These are phyloP conservation scores for Haliclystus octoradiatus DNA, from an alignment of 30 jellyfish, hydroid and myxozoan species.

Conservation along the genomic window DNA sequence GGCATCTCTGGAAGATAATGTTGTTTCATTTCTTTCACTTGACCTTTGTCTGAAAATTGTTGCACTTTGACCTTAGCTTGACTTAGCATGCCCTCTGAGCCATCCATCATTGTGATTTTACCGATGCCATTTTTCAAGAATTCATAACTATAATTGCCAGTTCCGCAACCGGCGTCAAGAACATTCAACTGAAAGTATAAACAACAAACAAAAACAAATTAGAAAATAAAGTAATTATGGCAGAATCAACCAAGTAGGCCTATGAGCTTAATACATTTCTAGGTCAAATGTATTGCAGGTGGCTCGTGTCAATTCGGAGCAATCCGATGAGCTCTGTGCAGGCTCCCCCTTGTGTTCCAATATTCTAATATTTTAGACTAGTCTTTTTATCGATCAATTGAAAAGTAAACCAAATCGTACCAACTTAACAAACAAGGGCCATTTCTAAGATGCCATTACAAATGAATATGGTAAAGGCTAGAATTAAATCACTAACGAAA, in stretches of 20 bases:
- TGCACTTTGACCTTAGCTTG: slow-evolving; percentile 38
- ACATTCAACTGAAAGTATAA: slow-evolving; percentile 38
- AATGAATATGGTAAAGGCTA: too few species aligned
- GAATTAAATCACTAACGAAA: neutral
- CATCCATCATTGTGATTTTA: slow-evolving; percentile 54
- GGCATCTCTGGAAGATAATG: slow-evolving; percentile 51
- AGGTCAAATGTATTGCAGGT: too few species aligned
- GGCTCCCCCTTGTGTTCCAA: too few species aligned
- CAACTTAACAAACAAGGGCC: too few species aligned
- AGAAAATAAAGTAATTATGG: neutral
- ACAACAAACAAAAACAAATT: neutral
- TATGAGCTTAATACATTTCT: too few species aligned
- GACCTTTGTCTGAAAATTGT: slow-evolving; percentile 1
- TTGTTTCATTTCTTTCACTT: slow-evolving; percentile 14
- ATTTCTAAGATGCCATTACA: too few species aligned
- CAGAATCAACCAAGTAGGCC: neutral
- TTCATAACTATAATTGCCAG: slow-evolving; percentile 67
- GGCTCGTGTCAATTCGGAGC: too few species aligned
- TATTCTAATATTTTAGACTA: too few species aligned
- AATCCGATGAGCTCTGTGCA: too few species aligned
- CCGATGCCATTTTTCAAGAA: slow-evolving; percentile 66
- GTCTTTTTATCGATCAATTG: too few species aligned
- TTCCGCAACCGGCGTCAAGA: slow-evolving; percentile 93
- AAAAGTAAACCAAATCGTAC: too few species aligned
- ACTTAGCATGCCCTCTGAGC: slow-evolving; percentile 56